Evolutionary conservation across 1,140 invertebrate genomes (phyloP).

Genomic region (Papilio xuthus): DNA sequence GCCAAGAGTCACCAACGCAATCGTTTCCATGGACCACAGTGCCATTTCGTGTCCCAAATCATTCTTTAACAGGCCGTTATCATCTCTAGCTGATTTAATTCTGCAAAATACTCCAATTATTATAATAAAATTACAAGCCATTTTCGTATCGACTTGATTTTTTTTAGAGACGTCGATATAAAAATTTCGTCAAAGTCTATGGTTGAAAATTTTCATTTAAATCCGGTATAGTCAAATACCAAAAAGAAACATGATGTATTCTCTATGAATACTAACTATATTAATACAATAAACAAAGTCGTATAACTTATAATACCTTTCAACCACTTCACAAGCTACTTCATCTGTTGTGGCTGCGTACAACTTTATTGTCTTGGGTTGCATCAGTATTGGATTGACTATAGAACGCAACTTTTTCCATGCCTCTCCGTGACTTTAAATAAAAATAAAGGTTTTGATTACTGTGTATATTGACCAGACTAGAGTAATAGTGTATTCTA

Average conservation of each 20-base stretch:
- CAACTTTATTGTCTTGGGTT: slow-evolving; percentile 77
- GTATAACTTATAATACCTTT: slow-evolving; percentile 49
- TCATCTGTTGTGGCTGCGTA: slow-evolving; percentile 70
- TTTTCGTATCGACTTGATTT: too few relatives aligned
- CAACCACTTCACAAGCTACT: slow-evolving; percentile 70
- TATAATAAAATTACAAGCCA: background rate
- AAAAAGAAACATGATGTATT: too few relatives aligned
- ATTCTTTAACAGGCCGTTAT: slow-evolving; percentile 80
- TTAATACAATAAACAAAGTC: background rate
- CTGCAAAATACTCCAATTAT: slow-evolving; percentile 57
- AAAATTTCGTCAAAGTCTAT: too few relatives aligned
- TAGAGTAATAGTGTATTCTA: background rate
- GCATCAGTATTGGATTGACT: slow-evolving; percentile 79
- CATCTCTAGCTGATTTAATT: slow-evolving; percentile 80
- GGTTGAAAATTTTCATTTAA: too few relatives aligned
- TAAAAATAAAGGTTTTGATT: slow-evolving; percentile 31
- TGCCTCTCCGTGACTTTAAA: slow-evolving; percentile 87
- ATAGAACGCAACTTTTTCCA: slow-evolving; percentile 90
- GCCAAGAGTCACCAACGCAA: slow-evolving; percentile 86
- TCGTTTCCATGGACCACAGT: slow-evolving; percentile 87
- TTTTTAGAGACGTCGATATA: too few relatives aligned
- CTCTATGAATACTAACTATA: too few relatives aligned
- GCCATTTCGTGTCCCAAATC: slow-evolving; percentile 85
- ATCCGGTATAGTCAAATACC: too few relatives aligned
- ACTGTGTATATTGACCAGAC: background rate